Evolutionary conservation across 2,113 vertebrate genomes (phyloP).

Genomic region (Alaudala cheleensis): DNA sequence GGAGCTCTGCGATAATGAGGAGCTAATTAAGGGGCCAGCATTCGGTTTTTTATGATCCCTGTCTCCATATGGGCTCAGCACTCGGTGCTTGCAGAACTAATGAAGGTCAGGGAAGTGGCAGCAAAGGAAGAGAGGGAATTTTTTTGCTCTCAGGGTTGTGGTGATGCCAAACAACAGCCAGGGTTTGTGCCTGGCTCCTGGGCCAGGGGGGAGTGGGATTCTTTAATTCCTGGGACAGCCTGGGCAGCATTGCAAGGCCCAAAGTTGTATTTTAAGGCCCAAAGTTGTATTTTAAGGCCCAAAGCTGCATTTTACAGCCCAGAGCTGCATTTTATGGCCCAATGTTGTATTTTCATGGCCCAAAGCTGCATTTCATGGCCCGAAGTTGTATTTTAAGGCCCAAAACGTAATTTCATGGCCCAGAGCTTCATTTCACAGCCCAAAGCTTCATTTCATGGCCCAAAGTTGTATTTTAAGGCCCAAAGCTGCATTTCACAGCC

Average conservation of each 20-base stretch:
- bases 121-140: background rate
- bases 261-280: background rate
- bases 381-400: rapidly evolving
- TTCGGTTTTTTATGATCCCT: constrained; percentile 19
- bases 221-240: background rate
- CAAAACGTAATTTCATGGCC: rapidly evolving
- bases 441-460: background rate
- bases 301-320: background rate
- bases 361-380: background rate
- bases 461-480: rapidly evolving
- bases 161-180: background rate
- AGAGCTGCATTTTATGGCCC: background rate
- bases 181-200: background rate
- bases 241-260: background rate
- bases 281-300: rapidly evolving
- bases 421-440: background rate
- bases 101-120: constrained; percentile 5
- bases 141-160: background rate
- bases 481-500: background rate
- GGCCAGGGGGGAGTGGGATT: background rate
- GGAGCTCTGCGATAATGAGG: constrained; percentile 1
- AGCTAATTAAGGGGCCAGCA: constrained; percentile 25
- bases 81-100: background rate
- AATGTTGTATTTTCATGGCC: background rate
- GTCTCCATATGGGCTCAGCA: background rate